Base-by-base conservation (phyloP, 2,888 invertebrate species). In the Drosophila borborema region DNA sequence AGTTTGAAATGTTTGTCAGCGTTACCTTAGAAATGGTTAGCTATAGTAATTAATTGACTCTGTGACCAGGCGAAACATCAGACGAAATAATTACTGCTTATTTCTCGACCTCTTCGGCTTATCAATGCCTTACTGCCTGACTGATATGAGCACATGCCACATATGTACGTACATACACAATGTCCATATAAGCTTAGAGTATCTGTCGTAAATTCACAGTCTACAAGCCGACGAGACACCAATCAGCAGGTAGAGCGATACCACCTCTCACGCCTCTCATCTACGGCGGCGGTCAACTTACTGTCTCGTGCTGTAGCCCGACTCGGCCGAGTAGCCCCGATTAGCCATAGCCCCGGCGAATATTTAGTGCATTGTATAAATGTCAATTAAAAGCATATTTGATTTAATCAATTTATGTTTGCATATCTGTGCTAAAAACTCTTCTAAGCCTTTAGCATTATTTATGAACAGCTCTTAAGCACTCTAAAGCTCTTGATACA, bases 371-470 rank as follows among this genome's bases (percentile, higher is more conserved):
- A 65, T 68, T 83, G 81, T 82, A 90, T 70, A 90, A 79, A 61
- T 65, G 88, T 68, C 82, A 85, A 83, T 90, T 88, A 90, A 90
- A 83, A 82, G 67, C 72, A 60, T 71, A 88, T 83, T 83, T 87
- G 34, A 48, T 31, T 64, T 59, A 53, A 56, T 58, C 40, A 20
- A 23, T 23, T 23, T 34, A 20, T 14, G 18, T 12, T 14, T 51
- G 40, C 34, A 59, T 46, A 60, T 46, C 45, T 48, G 20, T 45
- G 51, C 20, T n/a, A 41, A 41, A 31, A 16, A 41, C 58, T 51
- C 20, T 41, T 12, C 60, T 66, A 74, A 66, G 46, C 38, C 31
- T 49, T 23, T 45, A 64, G 34, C 51, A 34, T 38, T 40, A 16
- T 80, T 69, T 76, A 80, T 61, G 77, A 43, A 46, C 48, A 45